A percentile compares a stretch with the other conserved stretches of the same genome.
These are phyloP conservation scores for Neoarius graeffei DNA, from an alignment of 2,113 vertebrate species.

Conservation along the genomic window DNA sequence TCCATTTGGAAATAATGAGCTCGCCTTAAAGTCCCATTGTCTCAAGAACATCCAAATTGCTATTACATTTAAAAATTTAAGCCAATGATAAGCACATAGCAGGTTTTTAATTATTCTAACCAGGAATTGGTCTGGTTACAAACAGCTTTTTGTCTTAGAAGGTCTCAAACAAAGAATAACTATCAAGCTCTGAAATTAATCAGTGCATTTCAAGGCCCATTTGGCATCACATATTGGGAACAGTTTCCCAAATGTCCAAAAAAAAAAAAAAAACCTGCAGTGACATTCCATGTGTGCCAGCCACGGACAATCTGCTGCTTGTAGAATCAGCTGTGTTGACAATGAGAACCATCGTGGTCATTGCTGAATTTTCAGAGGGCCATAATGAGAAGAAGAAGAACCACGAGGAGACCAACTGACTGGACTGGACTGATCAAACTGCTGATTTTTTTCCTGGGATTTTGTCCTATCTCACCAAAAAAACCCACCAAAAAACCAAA, in stretches of 20 bases:
- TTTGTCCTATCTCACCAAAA: not conserved
- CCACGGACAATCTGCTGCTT: slow-evolving; percentile 34
- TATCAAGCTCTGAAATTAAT: slow-evolving; percentile 26
- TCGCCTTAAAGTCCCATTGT: not conserved
- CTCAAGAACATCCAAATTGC: slow-evolving; percentile 6
- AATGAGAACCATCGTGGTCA: slow-evolving; percentile 42
- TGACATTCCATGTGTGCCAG: slow-evolving; percentile 10
- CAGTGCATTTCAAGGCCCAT: slow-evolving; percentile 13
- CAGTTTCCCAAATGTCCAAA: slow-evolving; percentile 37
- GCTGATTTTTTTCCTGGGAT: not conserved
- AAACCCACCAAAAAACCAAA: not conserved
- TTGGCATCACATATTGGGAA: slow-evolving; percentile 25
- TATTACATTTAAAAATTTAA: not conserved
- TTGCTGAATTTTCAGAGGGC: slow-evolving; percentile 30
- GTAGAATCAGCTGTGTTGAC: slow-evolving; percentile 43
- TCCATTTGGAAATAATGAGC: slow-evolving; percentile 3
- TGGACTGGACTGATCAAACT: slow-evolving; percentile 25
- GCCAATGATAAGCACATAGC: not conserved
- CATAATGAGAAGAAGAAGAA: slow-evolving; percentile 35
- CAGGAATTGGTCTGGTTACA: not conserved
- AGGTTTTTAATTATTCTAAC: not conserved
- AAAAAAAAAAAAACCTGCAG: not conserved
- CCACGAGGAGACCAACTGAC: slow-evolving; percentile 17
- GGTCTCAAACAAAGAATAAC: not conserved
- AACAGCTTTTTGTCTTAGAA: slow-evolving; percentile 9